Conservation (phyloP, 2,113 vertebrate genomes). For the Petrocephalus zakoni region DNA sequence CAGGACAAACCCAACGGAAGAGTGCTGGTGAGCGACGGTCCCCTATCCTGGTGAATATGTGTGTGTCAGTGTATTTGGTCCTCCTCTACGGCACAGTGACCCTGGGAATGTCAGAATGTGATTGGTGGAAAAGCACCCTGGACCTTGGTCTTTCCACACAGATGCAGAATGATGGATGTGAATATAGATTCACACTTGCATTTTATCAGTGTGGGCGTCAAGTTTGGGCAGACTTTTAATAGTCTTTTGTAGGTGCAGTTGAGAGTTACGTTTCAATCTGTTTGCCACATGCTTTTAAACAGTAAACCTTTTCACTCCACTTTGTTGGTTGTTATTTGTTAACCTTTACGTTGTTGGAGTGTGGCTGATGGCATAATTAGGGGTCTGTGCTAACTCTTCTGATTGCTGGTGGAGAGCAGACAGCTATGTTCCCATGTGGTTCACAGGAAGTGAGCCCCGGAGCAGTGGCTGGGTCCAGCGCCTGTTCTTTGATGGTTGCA, state of each 20-base stretch:
- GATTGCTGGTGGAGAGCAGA: not conserved
- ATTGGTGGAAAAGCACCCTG: not conserved
- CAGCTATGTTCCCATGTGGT: not conserved
- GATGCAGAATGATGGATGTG: not conserved
- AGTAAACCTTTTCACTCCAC: not conserved
- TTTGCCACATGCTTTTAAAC: not conserved
- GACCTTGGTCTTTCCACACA: not conserved
- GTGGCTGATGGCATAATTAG: not conserved
- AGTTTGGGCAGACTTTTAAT: not conserved
- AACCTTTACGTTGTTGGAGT: not conserved
- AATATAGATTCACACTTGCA: not conserved
- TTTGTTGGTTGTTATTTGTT: not conserved
- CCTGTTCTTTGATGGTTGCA: not conserved
- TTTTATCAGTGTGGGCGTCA: not conserved
- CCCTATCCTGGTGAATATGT: not conserved
- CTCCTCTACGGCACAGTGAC: not conserved
- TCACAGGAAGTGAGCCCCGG: not conserved
- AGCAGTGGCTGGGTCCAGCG: not conserved
- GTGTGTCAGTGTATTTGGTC: not conserved
- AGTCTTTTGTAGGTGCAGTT: not conserved
- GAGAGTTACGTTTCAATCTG: not conserved
- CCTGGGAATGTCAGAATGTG: not conserved
- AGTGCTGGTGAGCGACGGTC: slow-evolving; percentile 75
- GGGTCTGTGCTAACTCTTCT: not conserved
- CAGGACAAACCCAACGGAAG: slow-evolving; percentile 76